Conservation (phyloP, 2,113 vertebrate genomes). For the Oophaga pumilio region DNA sequence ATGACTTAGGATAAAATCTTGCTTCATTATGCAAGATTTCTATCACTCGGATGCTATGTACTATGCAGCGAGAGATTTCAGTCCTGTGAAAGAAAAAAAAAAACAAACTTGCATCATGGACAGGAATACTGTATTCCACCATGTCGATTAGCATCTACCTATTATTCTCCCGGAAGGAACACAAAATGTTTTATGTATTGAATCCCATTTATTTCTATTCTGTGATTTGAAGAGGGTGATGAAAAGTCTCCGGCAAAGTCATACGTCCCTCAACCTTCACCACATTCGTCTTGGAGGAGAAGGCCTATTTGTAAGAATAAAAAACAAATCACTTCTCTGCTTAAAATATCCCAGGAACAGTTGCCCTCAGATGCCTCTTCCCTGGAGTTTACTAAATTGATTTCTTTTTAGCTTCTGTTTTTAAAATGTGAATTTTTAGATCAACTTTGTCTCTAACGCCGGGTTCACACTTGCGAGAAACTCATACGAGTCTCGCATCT, state of each 20-base stretch:
- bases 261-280: conserved; percentile 40
- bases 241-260: conserved; percentile 33
- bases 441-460: not conserved
- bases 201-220: conserved; percentile 30
- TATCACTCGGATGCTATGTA: conserved; percentile 23
- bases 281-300: not conserved
- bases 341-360: conserved; percentile 20
- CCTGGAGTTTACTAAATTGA: conserved; percentile 32
- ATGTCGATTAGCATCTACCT: conserved; percentile 34
- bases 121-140: not conserved
- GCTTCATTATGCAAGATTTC: conserved; percentile 18
- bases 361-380: not conserved
- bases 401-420: conserved; percentile 1
- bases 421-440: not conserved
- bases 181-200: conserved; percentile 53
- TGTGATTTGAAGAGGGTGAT: conserved; percentile 27
- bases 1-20: no score
- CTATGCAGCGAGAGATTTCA: conserved; percentile 20
- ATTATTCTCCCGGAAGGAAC: conserved; percentile 24
- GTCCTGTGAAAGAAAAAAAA: not conserved
- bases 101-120: not conserved
- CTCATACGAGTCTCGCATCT: no score
- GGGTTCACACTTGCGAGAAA: no score
- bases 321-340: conserved; percentile 11
- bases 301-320: conserved; percentile 7